Conservation (phyloP, 2,113 vertebrate species). For the Austrofundulus limnaeus region DNA sequence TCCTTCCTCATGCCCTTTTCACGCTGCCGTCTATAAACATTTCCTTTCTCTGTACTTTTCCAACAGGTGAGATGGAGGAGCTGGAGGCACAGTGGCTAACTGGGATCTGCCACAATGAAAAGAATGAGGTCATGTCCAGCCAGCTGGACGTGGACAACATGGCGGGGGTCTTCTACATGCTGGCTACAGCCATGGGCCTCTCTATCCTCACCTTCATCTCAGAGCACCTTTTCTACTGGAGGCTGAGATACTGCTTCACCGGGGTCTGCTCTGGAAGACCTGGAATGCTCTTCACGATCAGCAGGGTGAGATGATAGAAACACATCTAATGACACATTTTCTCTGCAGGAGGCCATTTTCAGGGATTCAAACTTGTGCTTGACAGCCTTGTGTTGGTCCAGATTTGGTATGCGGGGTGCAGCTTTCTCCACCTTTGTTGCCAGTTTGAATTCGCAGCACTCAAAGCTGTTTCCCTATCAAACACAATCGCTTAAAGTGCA, state of each 20-base stretch:
- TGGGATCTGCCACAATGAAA: slow-evolving; percentile 96
- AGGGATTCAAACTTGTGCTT: not conserved
- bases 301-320: slow-evolving; percentile 84
- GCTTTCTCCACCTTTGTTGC: not conserved
- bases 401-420: slow-evolving; percentile 3
- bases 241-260: slow-evolving; percentile 95
- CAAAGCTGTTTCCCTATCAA: slow-evolving; percentile 4
- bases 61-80: slow-evolving; percentile 97
- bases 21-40: slow-evolving; percentile 4
- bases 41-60: not conserved
- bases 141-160: slow-evolving; percentile 99
- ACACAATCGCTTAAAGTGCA: slow-evolving; percentile 12
- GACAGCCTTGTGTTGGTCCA: not conserved
- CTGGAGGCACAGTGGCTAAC: slow-evolving; percentile 95
- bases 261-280: slow-evolving; percentile 91
- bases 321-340: not conserved
- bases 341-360: not conserved
- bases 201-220: slow-evolving; percentile 95
- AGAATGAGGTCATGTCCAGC: slow-evolving; percentile 99
- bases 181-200: slow-evolving; percentile 95
- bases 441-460: slow-evolving; percentile 8
- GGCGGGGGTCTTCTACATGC: slow-evolving; percentile 98
- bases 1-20: not conserved
- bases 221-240: slow-evolving; percentile 98
- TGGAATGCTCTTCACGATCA: slow-evolving; percentile 93